Conservation (phyloP, 2,888 invertebrate species). For the Heliconius sara region DNA sequence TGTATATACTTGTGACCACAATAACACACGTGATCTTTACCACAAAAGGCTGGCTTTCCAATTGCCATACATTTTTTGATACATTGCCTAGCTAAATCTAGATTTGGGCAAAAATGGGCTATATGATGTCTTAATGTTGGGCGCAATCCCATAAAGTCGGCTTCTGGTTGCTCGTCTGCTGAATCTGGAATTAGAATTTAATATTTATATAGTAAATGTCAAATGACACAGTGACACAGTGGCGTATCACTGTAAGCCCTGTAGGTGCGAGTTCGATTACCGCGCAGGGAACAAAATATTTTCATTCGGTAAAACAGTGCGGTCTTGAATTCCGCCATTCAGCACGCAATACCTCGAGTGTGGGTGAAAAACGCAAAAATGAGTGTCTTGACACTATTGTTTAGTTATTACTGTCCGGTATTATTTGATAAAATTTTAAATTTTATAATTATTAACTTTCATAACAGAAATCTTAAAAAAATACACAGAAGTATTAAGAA, state of each 20-base stretch:
- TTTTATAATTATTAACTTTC: not conserved
- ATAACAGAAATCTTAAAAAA: conserved; percentile 19
- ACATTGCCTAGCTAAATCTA: conserved; percentile 64
- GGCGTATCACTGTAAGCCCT: no score
- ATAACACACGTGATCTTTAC: conserved; percentile 74
- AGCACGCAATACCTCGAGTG: no score
- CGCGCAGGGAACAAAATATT: no score
- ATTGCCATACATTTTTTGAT: conserved; percentile 65
- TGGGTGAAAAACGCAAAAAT: no score
- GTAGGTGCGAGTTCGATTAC: no score
- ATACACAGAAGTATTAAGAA: not conserved
- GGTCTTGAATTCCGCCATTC: no score
- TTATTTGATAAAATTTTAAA: not conserved
- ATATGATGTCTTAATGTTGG: conserved; percentile 69
- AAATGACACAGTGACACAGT: no score
- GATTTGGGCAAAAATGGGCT: conserved; percentile 73
- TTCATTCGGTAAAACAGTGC: no score
- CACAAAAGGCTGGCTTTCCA: conserved; percentile 74
- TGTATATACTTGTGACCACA: conserved; percentile 66
- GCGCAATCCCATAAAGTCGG: conserved; percentile 20
- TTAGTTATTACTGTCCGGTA: not conserved
- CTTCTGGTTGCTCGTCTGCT: not conserved
- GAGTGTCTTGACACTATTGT: not conserved
- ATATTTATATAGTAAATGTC: not conserved
- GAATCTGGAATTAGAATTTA: not conserved